Base-by-base conservation (phyloP, 2,797 vertebrate genomes). In the Myotis vivesi region DNA sequence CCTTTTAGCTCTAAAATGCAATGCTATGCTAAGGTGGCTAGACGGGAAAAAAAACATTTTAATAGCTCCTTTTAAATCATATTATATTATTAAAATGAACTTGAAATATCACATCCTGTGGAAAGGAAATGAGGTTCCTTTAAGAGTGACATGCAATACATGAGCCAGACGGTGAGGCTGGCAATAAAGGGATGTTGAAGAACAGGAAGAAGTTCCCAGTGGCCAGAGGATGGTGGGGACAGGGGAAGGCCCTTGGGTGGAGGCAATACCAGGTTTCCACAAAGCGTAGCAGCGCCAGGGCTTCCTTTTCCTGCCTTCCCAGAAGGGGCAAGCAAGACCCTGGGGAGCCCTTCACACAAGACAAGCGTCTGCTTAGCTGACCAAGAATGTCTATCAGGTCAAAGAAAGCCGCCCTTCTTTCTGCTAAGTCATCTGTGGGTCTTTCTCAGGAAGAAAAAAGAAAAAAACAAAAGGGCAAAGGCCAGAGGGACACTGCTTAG, bases 291-390 rank as follows among this genome's bases (percentile, higher is more conserved):
- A 15, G 68, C 13, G 59, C 94, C 72, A 73, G 44, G 44, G 51
- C 88, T 77, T 82, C 90, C 85, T 82, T 76, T 96, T 95, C 94
- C 94, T 94, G 96, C 62, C 93, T 97, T 97, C 89, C 95, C 92
- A 95, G 96, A 96, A 96, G 71, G 44, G 38, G 73, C 38, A 44
- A 64, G 68, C 59, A 55, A 22, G 77, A 33, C 55, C 55, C 36
- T 38, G 25, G 84, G 87, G 80, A 87, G n/a, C 15, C 79, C 81
- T 94, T 87, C 73, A 12, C 69, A 38, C 7, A 28, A 68, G 41
- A 75, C 30, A 38, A 23, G 71, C 81, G 57, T 66, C 79, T 87
- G 75, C 76, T 44, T 33, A 55, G 69, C 28, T 71, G 75, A 53
- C 69, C 41, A 46, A 44, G 80, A 91, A 91, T 44, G 83, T 17